Evolutionary conservation across 2,113 vertebrate genomes (phyloP).

Genomic region (Leucopsar rothschildi): DNA sequence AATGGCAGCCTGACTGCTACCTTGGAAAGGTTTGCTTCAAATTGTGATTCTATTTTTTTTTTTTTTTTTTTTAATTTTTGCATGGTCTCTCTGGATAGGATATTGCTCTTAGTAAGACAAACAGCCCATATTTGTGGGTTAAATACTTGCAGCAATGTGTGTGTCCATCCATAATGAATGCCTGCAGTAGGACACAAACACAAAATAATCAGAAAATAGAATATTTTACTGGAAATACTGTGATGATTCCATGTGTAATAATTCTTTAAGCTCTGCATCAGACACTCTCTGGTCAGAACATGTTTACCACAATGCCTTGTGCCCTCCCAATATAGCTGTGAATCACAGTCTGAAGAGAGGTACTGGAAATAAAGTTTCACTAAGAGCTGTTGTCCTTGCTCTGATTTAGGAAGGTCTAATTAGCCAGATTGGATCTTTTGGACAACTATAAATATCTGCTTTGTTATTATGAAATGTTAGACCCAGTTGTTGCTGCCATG

Average conservation of each 20-base stretch:
- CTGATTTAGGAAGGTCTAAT: not conserved
- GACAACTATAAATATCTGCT: not conserved
- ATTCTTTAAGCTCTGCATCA: not conserved
- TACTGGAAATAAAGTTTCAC: not conserved
- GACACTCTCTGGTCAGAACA: not conserved
- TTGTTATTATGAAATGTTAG: not conserved
- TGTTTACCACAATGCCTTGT: not conserved
- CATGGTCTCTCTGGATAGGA: not conserved
- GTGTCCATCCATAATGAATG: not conserved
- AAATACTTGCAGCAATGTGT: not conserved
- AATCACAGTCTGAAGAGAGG: not conserved
- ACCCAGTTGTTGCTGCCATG: not conserved
- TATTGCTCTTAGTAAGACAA: not conserved
- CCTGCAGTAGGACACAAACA: not conserved
- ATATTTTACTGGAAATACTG: not conserved
- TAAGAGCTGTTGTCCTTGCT: not conserved
- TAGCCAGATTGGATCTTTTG: not conserved
- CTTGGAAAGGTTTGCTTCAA: not conserved
- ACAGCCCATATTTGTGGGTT: not conserved
- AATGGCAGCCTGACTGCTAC: not conserved
- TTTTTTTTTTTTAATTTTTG: not conserved
- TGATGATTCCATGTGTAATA: not conserved
- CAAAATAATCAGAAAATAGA: not conserved
- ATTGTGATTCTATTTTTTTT: no score
- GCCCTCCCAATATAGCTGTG: not conserved